These are phyloP conservation scores for Oophaga pumilio DNA, from an alignment of 2,113 vertebrate species.

Conservation along the genomic window DNA sequence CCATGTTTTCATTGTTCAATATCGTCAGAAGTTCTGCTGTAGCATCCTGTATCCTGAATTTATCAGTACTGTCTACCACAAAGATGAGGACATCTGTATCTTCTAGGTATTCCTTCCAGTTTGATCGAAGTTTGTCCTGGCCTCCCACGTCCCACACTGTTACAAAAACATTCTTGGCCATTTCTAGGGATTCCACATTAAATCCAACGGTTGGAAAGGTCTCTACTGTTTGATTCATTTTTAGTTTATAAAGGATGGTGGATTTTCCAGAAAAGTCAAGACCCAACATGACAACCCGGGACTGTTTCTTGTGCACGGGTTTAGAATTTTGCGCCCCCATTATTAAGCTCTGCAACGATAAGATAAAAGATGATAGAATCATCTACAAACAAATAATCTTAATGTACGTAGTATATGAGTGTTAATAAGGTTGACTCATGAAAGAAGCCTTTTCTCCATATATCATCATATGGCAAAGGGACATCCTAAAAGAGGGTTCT, in stretches of 20 bases:
- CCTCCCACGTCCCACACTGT: conserved; percentile 88
- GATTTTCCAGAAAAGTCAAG: conserved; percentile 73
- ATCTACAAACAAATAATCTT: neutral
- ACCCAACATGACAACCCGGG: conserved; percentile 72
- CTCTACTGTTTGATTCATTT: conserved; percentile 72
- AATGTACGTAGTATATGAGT: neutral
- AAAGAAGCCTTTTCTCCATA: neutral
- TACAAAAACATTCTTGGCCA: conserved; percentile 71
- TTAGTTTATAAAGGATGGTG: conserved; percentile 75
- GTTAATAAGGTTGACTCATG: neutral
- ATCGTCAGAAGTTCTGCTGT: conserved; percentile 69
- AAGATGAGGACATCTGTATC: conserved; percentile 76
- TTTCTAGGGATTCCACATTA: conserved; percentile 79
- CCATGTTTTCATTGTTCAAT: conserved; percentile 71
- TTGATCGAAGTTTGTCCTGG: conserved; percentile 76
- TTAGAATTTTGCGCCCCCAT: conserved; percentile 73
- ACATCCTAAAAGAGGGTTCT: neutral
- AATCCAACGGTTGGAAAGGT: conserved; percentile 87
- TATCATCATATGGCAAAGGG: neutral
- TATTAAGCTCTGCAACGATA: conserved; percentile 2
- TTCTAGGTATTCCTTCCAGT: conserved; percentile 83
- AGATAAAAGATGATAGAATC: neutral
- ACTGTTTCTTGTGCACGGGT: conserved; percentile 60
- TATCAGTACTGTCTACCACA: conserved; percentile 81
- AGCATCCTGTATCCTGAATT: conserved; percentile 72